Percentiles rank a stretch among this genome's conserved stretches.
These are phyloP conservation scores for Erebia epiphron DNA, from an alignment of 2,888 invertebrate genomes.

Conservation along the genomic window DNA sequence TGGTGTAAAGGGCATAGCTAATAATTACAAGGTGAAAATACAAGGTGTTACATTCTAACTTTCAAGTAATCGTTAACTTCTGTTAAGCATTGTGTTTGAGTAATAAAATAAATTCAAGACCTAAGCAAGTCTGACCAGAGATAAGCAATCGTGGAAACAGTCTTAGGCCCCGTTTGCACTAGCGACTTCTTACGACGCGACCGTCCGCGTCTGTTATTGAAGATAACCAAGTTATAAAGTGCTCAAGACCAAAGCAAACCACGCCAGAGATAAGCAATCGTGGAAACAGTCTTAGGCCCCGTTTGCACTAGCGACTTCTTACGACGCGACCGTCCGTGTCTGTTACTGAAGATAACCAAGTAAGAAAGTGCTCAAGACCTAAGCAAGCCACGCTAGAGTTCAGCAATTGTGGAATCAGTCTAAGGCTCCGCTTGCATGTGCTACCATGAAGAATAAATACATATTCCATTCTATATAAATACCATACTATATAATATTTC, in stretches of 20 bases:
- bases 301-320: neutral
- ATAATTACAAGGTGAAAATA: no score
- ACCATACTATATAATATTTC: no score
- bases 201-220: neutral
- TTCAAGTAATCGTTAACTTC: neutral
- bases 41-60: slow-evolving; percentile 11
- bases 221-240: slow-evolving; percentile 25
- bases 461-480: no score
- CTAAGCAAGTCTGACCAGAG: slow-evolving; percentile 40
- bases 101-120: slow-evolving; percentile 42
- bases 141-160: slow-evolving; percentile 63
- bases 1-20: no score
- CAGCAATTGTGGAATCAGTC: slow-evolving; percentile 59
- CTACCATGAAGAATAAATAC: no score
- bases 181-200: slow-evolving; percentile 5
- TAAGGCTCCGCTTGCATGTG: slow-evolving; percentile 28
- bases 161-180: slow-evolving; percentile 28
- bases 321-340: neutral
- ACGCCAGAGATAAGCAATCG: slow-evolving; percentile 61
- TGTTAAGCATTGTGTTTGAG: slow-evolving; percentile 23
- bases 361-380: slow-evolving; percentile 37
- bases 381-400: slow-evolving; percentile 45
- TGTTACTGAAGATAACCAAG: no score
- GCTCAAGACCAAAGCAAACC: slow-evolving; percentile 36
- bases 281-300: slow-evolving; percentile 43